phyloP scores from a whole-genome alignment of 2,888 invertebrate genomes.

The Pinctada fucata region DNA sequence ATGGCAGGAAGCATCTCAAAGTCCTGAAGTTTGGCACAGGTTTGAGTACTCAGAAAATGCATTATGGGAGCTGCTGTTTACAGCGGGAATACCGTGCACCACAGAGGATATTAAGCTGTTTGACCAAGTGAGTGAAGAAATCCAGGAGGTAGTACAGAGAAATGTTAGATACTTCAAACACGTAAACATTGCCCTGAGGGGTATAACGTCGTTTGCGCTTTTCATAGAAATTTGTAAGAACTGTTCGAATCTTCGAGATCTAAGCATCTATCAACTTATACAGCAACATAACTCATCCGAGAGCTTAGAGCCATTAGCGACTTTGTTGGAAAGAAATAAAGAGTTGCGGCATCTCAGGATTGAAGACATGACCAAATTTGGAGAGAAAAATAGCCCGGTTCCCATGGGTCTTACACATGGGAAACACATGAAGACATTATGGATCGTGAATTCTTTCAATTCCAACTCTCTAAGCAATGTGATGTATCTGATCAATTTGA shows the following conservation, averaged over 20 bases:
- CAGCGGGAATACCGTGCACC: constrained; percentile 20
- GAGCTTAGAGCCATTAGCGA: constrained; percentile 35
- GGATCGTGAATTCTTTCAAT: constrained; percentile 52
- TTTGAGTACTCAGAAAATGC: constrained; percentile 25
- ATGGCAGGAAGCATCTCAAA: constrained; percentile 41
- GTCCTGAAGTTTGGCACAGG: constrained; percentile 44
- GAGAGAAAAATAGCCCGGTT: constrained; percentile 41
- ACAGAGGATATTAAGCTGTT: constrained; percentile 20
- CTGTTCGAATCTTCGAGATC: constrained; percentile 34
- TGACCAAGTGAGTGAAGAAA: constrained; percentile 5
- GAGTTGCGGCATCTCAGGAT: constrained; percentile 36
- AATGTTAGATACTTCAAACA: constrained; percentile 40
- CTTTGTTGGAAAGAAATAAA: constrained; percentile 43
- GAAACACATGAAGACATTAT: constrained; percentile 38
- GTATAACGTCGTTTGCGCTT: constrained; percentile 38
- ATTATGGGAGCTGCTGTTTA: constrained; percentile 23
- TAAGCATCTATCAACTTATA: constrained; percentile 29
- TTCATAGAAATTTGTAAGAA: constrained; percentile 36
- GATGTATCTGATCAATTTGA: constrained; percentile 55
- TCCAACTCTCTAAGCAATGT: constrained; percentile 47
- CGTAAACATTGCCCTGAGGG: constrained; percentile 39
- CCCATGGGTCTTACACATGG: constrained; percentile 50
- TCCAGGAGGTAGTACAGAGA: constrained; percentile 28
- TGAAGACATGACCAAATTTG: constrained; percentile 38
- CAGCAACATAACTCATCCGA: constrained; percentile 3